Evolutionary conservation across 2,113 vertebrate species (phyloP).

Genomic region (Ivindomyrus marchei): DNA sequence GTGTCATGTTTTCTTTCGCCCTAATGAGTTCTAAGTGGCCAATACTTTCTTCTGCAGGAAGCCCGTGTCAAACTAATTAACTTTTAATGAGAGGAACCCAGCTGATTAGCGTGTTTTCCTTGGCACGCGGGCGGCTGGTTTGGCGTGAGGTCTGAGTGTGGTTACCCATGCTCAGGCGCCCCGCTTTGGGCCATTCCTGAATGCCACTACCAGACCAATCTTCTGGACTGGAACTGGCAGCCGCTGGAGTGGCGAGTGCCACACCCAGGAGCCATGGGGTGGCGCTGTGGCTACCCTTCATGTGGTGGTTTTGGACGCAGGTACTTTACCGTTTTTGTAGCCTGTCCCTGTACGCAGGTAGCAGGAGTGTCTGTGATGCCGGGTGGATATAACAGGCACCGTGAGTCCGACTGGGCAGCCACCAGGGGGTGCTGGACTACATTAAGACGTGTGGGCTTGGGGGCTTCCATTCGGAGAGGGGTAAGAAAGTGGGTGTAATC

Average conservation of each 20-base stretch:
- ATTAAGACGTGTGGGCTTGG: not conserved
- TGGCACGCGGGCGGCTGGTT: conserved; percentile 72
- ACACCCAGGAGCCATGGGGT: not conserved
- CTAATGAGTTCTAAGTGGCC: conserved; percentile 75
- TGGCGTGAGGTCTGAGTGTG: conserved; percentile 52
- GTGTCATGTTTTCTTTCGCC: conserved; percentile 61
- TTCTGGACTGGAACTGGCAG: not conserved
- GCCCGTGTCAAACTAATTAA: conserved; percentile 75
- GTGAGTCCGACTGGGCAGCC: not conserved
- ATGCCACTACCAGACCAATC: not conserved
- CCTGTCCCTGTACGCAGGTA: not conserved
- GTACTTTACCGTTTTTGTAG: not conserved
- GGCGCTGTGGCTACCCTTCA: not conserved
- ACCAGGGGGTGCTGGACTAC: not conserved
- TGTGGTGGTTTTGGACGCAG: not conserved
- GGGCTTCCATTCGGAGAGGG: not conserved
- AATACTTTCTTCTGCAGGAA: conserved; percentile 72
- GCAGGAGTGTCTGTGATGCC: not conserved
- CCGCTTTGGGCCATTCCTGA: conserved; percentile 14
- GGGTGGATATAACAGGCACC: not conserved
- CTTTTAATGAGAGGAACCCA: conserved; percentile 79
- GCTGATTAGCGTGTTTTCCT: conserved; percentile 76
- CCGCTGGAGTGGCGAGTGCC: not conserved
- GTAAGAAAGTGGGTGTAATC: not conserved
- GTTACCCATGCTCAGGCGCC: not conserved